These are phyloP conservation scores for Netelia inedita DNA, from an alignment of 2,888 invertebrate genomes.

Conservation along the genomic window DNA sequence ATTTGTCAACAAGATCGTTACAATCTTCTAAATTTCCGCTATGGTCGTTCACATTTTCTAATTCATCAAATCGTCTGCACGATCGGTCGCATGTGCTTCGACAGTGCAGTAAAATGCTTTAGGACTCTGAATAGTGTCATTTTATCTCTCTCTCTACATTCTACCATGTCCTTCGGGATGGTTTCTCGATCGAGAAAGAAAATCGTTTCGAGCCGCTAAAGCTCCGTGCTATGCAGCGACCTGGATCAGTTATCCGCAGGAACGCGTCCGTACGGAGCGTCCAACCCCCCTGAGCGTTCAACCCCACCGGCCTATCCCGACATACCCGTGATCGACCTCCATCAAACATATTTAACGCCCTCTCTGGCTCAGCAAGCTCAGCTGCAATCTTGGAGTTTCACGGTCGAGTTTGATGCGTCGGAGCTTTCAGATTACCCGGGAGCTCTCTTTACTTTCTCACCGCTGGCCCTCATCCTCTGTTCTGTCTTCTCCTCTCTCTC, in stretches of 20 bases:
- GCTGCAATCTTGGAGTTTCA: conserved; percentile 68
- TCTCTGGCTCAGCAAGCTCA: conserved; percentile 51
- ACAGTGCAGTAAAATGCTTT: conserved; percentile 44
- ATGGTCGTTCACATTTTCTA: not conserved
- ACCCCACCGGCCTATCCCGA: not conserved
- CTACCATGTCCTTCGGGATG: conserved; percentile 13
- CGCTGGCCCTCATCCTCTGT: not conserved
- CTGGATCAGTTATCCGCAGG: conserved; percentile 44
- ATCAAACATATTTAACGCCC: conserved; percentile 66
- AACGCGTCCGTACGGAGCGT: not conserved
- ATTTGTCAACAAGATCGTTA: too few species aligned
- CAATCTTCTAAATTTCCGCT: not conserved
- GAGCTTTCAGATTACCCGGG: conserved; percentile 61
- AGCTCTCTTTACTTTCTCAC: conserved; percentile 46
- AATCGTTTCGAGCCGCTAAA: conserved; percentile 42
- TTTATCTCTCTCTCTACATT: conserved; percentile 7
- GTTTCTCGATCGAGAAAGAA: conserved; percentile 49
- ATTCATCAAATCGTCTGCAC: not conserved
- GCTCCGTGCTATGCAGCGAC: conserved; percentile 30
- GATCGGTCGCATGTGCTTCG: not conserved
- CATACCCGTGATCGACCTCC: conserved; percentile 47
- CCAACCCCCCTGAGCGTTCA: not conserved
- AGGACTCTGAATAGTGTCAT: conserved; percentile 35
- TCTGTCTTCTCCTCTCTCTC: not conserved
- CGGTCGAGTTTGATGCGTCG: conserved; percentile 65